phyloP scores from a whole-genome alignment of 2,888 invertebrate genomes.

The Ischnus inquisitorius region DNA sequence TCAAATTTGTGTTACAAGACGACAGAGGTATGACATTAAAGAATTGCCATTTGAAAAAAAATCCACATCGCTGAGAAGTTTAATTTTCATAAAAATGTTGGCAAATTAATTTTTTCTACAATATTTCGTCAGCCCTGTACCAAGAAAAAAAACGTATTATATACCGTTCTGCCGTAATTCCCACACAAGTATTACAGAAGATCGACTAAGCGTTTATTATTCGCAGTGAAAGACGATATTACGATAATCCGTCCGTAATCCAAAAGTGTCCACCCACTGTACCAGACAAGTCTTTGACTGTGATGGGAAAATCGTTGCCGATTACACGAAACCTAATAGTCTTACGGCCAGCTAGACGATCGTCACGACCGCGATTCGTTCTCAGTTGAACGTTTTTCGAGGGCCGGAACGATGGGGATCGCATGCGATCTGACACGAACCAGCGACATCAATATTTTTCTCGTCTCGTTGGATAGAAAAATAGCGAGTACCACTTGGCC shows the following conservation, averaged over 20 bases:
- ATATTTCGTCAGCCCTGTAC: no score
- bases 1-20: neutral
- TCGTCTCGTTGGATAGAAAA: conserved; percentile 41
- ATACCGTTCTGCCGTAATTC: neutral
- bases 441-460: conserved; percentile 63
- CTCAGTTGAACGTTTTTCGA: conserved; percentile 36
- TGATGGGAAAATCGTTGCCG: conserved; percentile 47
- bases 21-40: neutral
- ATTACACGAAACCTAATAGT: conserved; percentile 34
- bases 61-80: no score
- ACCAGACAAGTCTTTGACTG: conserved; percentile 6
- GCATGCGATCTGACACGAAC: conserved; percentile 54
- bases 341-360: conserved; percentile 6
- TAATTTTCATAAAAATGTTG: no score
- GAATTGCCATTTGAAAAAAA: neutral
- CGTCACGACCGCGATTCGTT: conserved; percentile 16
- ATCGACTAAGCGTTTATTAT: conserved; percentile 6
- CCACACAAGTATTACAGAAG: neutral
- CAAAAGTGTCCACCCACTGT: conserved; percentile 29
- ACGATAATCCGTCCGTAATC: conserved; percentile 17
- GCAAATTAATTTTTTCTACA: no score
- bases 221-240: neutral
- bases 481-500: conserved; percentile 44
- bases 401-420: conserved; percentile 20
- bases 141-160: neutral